Conservation (phyloP, 2,113 vertebrate genomes). For the Sinosuthora webbiana region DNA sequence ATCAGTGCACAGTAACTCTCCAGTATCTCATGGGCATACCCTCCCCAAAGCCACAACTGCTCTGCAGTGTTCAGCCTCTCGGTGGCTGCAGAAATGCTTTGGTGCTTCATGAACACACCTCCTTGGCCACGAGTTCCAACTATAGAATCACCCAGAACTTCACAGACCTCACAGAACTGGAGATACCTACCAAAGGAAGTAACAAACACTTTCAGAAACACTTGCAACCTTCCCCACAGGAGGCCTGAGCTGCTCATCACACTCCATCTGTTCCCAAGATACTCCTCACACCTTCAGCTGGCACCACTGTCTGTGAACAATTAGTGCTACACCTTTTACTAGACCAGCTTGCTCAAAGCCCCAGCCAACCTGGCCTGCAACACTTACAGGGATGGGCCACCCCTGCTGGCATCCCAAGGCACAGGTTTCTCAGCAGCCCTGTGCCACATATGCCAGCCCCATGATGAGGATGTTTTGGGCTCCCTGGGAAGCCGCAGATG, state of each 20-base stretch:
- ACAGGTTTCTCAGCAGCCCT: neutral
- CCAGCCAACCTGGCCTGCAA: neutral
- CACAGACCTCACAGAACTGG: neutral
- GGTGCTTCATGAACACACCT: neutral
- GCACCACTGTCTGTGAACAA: neutral
- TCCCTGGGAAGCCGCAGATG: neutral
- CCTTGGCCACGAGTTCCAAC: neutral
- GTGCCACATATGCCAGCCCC: neutral
- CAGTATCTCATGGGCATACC: neutral
- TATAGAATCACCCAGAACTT: neutral
- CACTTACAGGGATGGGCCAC: neutral
- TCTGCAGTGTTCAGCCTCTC: fast-evolving
- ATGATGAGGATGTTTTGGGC: neutral
- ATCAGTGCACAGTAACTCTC: neutral
- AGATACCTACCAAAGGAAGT: neutral
- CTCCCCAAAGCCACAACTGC: fast-evolving
- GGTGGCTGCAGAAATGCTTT: neutral
- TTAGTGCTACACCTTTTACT: neutral
- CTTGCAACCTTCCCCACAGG: neutral
- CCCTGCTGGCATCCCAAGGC: neutral
- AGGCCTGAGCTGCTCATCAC: neutral
- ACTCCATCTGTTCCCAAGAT: neutral
- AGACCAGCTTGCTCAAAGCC: neutral
- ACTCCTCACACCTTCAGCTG: neutral
- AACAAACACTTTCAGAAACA: neutral